Percentiles rank a stretch among this genome's conserved stretches.
Conservation (phyloP, 2,797 vertebrate genomes). For the Platalea minor region DNA sequence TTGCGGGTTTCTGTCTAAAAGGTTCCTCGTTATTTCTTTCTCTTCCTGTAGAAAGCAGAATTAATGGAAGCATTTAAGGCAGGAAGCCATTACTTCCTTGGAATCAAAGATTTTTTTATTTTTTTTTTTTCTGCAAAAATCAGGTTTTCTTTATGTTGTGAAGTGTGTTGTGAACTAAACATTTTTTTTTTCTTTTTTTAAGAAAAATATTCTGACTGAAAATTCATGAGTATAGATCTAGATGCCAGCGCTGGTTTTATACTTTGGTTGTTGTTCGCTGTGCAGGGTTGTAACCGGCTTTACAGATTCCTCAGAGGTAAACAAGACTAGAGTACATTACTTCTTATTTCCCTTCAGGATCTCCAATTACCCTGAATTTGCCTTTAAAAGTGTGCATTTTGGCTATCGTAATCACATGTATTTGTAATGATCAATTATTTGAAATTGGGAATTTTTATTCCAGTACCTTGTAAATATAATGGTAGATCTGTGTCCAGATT, state of each 20-base stretch:
- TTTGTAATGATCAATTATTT: neutral
- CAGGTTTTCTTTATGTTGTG: neutral
- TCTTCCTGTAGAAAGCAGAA: neutral
- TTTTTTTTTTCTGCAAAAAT: neutral
- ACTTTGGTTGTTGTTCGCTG: neutral
- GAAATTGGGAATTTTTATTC: neutral
- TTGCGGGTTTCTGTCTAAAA: neutral
- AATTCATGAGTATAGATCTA: neutral
- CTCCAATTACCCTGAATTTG: neutral
- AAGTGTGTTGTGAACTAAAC: neutral
- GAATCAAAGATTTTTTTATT: neutral
- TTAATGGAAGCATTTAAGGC: neutral
- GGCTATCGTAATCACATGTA: neutral
- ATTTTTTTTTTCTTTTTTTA: neutral
- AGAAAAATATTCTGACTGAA: neutral
- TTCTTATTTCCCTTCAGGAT: constrained; percentile 8
- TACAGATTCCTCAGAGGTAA: neutral
- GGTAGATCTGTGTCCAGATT: neutral
- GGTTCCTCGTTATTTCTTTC: neutral
- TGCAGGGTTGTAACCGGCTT: neutral
- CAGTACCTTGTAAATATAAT: neutral
- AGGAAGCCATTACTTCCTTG: neutral
- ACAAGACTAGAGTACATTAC: neutral
- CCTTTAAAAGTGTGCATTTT: neutral
- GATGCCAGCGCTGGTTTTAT: neutral